A percentile compares a stretch with the other conserved stretches of the same genome.
Evolutionary conservation across 2,888 invertebrate species (phyloP).

Genomic region (Ecdyonurus torrentis): DNA sequence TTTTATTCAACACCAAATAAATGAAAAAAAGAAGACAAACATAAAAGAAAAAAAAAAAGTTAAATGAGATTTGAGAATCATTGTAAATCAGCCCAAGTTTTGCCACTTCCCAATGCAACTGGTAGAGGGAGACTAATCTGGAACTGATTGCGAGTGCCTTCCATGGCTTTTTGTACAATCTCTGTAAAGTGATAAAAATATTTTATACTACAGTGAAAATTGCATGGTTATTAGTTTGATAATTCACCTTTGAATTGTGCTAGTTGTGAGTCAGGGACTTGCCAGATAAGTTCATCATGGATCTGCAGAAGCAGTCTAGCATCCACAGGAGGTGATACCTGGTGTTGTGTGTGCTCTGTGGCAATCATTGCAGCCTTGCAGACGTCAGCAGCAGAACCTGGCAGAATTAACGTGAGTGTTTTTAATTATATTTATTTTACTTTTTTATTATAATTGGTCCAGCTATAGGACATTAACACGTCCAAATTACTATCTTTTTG

Average conservation of each 20-base stretch:
- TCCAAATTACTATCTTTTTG: no score
- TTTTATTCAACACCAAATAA: no score
- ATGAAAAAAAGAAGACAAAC: no score
- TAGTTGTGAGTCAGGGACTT: constrained; percentile 19
- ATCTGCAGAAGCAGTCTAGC: constrained; percentile 30
- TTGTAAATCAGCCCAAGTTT: constrained; percentile 25
- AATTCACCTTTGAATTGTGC: constrained; percentile 9
- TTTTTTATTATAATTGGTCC: no score
- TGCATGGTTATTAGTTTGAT: background rate
- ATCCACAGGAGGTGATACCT: constrained; percentile 17
- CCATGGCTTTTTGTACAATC: constrained; percentile 26
- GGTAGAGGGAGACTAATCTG: constrained; percentile 22
- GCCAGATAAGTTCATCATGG: constrained; percentile 37
- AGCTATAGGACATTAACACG: no score
- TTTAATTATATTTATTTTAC: no score
- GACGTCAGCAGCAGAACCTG: constrained; percentile 34
- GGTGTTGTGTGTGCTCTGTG: constrained; percentile 13
- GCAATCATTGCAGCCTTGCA: constrained; percentile 32
- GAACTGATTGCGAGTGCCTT: constrained; percentile 21
- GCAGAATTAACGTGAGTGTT: no score
- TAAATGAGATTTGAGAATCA: no score
- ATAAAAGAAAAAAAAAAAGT: no score
- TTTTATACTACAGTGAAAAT: background rate
- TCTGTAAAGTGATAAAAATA: constrained; percentile 17
- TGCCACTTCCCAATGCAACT: constrained; percentile 24